Evolutionary conservation across 2,113 vertebrate genomes (phyloP).

Genomic region (Galemys pyrenaicus): DNA sequence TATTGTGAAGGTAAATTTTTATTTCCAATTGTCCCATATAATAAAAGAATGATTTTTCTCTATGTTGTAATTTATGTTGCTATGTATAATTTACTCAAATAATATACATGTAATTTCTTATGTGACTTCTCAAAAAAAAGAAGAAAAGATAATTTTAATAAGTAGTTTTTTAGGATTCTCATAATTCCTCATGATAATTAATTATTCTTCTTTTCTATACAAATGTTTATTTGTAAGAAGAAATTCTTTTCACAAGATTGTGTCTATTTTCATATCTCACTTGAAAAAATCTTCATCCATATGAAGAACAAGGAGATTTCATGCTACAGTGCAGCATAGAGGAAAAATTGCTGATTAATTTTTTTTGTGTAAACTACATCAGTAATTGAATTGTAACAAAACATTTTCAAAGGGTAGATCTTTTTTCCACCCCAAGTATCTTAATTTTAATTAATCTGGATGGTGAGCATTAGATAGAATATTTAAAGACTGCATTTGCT

Average conservation of each 20-base stretch:
- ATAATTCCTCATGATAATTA: background rate
- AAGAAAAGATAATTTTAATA: background rate
- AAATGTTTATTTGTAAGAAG: background rate
- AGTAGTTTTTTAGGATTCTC: background rate
- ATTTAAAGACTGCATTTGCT: slow-evolving; percentile 15
- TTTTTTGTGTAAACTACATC: background rate
- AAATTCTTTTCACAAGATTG: background rate
- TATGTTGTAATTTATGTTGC: background rate
- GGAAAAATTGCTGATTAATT: slow-evolving; percentile 4
- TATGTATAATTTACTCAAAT: background rate
- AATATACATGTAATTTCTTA: background rate
- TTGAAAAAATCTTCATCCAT: background rate
- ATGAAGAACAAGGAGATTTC: background rate
- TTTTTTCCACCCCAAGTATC: background rate
- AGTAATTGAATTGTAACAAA: slow-evolving; percentile 6
- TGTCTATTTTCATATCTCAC: background rate
- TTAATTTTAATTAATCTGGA: slow-evolving; percentile 20
- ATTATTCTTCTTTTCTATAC: background rate
- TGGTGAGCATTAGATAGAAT: background rate
- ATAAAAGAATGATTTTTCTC: background rate
- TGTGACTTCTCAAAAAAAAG: background rate
- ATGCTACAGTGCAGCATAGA: background rate
- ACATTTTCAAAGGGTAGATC: background rate
- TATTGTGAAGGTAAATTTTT: background rate
- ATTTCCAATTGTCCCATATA: background rate